Evolutionary conservation across 2,797 vertebrate genomes (phyloP), one percentile per base, ranked within the genome.

Genomic region (Gorsachius magnificus): DNA sequence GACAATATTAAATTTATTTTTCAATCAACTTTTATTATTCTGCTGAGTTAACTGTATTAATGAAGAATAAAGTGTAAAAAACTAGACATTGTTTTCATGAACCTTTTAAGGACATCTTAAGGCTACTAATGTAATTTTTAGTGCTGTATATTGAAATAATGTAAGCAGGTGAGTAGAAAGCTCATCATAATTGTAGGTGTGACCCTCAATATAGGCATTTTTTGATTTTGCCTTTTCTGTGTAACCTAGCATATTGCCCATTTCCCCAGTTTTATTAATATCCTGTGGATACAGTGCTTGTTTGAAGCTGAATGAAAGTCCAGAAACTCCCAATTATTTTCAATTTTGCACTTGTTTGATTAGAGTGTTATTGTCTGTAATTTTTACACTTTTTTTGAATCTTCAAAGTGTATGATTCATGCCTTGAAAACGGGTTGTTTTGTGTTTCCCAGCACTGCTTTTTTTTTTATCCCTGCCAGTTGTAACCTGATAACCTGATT

Each of bases 401-500:
- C 95, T 97, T 97, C 94, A 97, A 97, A 96, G 82, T 79, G 87
- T 75, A 90, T 89, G 68, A 94, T 97, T 97, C 92, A 89, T 93
- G 90, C 90, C 95, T 96, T 90, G 94, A 97, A 97, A 71, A 50
- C 0, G 11, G 83, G 83, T 97, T 97, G 87, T 97, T 98, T 96
- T 97, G 92, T 96, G 61, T 97, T 97, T 97, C 90, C 76, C 93
- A 91, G 97, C 93, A 84, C 85, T 95, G 58, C 46, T 63, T 63
- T 69, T 80, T 58, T 96, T 97, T 98, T 97, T 61, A 98, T 97
- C 96, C 94, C 97, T 98, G 97, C 97, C 96, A 97, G 97, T 98
- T 97, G 97, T 96, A 98, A 95, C 97, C 98, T 97, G 98, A 97
- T 97, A 98, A 98, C 98, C 98, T 97, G 98, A 96, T 97, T 97